A percentile compares a stretch with the other conserved stretches of the same genome.
Evolutionary conservation across 1,140 invertebrate genomes (phyloP).

Genomic region (Oscheius sp.): DNA sequence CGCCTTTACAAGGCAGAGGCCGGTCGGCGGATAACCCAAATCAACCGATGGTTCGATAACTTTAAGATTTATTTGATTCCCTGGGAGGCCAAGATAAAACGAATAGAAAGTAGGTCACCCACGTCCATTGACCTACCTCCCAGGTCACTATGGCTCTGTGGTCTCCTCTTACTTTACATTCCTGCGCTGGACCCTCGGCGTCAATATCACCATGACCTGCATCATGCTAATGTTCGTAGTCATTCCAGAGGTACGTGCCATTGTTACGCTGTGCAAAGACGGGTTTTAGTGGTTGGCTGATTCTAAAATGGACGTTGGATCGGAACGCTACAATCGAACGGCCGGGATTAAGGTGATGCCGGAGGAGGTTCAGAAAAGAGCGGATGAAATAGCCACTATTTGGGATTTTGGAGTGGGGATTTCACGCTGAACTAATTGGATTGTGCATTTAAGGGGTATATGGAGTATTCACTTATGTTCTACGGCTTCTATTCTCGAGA

Average conservation of each 20-base stretch:
- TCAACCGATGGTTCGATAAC: constrained; percentile 81
- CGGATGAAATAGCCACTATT: constrained; percentile 78
- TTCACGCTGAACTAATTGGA: neutral
- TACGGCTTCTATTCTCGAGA: constrained; percentile 89
- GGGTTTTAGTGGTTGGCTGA: constrained; percentile 49
- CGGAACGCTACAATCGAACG: constrained; percentile 53
- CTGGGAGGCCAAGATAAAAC: constrained; percentile 89
- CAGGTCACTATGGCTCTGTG: constrained; percentile 85
- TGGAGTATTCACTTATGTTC: constrained; percentile 90
- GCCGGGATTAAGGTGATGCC: constrained; percentile 74
- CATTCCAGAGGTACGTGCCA: constrained; percentile 77
- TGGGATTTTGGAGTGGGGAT: constrained; percentile 82
- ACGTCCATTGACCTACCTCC: neutral
- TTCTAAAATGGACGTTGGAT: constrained; percentile 29
- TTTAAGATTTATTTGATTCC: constrained; percentile 80
- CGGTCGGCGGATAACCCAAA: constrained; percentile 71
- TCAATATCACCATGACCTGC: constrained; percentile 82
- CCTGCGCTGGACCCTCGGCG: constrained; percentile 90
- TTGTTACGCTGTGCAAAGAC: neutral
- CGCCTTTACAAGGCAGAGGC: constrained; percentile 37
- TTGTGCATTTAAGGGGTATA: constrained; percentile 66
- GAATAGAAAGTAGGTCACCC: constrained; percentile 77
- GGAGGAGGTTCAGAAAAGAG: constrained; percentile 72
- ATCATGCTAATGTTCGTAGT: constrained; percentile 81
- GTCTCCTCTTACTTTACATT: constrained; percentile 96